phyloP scores from a whole-genome alignment of 2,113 vertebrate species.

The Sylvia atricapilla region DNA sequence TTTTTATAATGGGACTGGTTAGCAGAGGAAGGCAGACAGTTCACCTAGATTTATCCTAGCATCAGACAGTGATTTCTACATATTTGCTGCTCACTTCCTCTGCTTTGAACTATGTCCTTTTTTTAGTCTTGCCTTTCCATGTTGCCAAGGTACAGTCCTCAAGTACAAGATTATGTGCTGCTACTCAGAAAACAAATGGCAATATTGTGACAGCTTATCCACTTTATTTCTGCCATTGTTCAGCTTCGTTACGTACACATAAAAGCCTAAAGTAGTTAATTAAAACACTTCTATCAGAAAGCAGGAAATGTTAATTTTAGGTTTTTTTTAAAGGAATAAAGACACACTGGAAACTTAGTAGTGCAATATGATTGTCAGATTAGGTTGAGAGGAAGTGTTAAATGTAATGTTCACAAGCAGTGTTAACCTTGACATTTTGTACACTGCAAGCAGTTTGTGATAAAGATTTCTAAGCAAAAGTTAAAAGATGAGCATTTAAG shows the following conservation, averaged over 20 bases:
- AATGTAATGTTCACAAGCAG: neutral
- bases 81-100: neutral
- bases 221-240: neutral
- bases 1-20: neutral
- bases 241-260: neutral
- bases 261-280: neutral
- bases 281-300: neutral
- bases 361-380: neutral
- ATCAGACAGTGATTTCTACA: neutral
- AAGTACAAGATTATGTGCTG: neutral
- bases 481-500: neutral
- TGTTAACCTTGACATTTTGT: neutral
- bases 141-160: neutral
- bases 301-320: neutral
- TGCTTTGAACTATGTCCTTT: neutral
- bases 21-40: neutral
- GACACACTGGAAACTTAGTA: neutral
- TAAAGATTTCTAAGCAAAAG: neutral
- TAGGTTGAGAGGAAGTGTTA: neutral
- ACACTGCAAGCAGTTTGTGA: neutral
- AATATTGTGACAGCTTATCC: neutral
- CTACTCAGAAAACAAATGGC: neutral
- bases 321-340: neutral
- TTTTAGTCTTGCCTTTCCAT: neutral
- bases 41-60: neutral